Evolutionary conservation across 2,888 invertebrate genomes (phyloP), one percentile per base, ranked within the genome.

Genomic region (Atethmia centrago): DNA sequence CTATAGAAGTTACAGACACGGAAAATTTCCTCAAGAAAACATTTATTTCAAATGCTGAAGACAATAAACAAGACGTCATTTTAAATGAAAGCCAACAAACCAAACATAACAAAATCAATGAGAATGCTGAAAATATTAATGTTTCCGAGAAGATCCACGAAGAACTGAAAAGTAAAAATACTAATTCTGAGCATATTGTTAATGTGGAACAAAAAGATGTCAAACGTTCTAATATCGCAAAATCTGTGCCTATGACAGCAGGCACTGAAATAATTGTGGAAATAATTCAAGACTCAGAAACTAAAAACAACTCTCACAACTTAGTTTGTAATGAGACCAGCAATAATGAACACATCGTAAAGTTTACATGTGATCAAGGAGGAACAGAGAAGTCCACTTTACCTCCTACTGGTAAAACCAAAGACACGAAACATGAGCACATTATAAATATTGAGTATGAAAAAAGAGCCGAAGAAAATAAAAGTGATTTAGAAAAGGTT

Each of bases 1-100:
- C 95, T 4, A 96, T 96, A 79, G 96, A 96, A 92, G 95, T 96
- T 3, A 95, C 94, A 55, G 94, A 95, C 80, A 93, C 96, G 45
- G 96, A 95, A 88, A 93, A 92, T 67, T 91, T 96, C 53, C 85
- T 95, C 0, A 95, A 93, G 80, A 94, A 93, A 78, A 90, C 92
- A 21, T 94, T 93, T 85, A 85, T 92, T 58, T 74, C 89, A 42
- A 85, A 87, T 49, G 74, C 70, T 59, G 80, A 82, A 42, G 79
- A 82, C 12, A 68, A 65, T 45, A 71, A 82, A 70, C 78, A 63
- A 69, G 71, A 76, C 31, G n/a, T n/a, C n/a, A 36, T 28, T 12
- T 12, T 64, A 16, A 53, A 21, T 65, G 51, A 72, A 36, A 63
- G 19, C 21, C 47, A 74, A 49, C 28, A 40, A 51, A 51, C 0